A percentile compares a stretch with the other conserved stretches of the same genome.
phyloP scores from a whole-genome alignment of 2,888 invertebrate genomes.

The Halocaridina rubra region DNA sequence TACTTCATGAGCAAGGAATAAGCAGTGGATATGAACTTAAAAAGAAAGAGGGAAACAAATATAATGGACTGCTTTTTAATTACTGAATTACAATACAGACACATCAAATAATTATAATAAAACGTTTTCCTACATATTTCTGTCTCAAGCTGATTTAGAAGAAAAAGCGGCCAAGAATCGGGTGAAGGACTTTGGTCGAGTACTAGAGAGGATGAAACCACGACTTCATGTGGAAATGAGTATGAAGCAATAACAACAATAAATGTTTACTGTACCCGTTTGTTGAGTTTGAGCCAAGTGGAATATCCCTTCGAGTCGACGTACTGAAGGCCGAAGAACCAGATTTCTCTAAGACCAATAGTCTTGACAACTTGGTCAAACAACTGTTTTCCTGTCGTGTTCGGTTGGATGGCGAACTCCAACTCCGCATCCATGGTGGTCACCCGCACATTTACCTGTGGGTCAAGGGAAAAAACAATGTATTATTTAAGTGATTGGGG shows the following conservation, averaged over 20 bases:
- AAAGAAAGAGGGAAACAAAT: too few species aligned
- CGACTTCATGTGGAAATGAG: neutral
- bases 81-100: too few species aligned
- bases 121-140: too few species aligned
- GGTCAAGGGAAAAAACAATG: slow-evolving; percentile 62
- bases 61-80: too few species aligned
- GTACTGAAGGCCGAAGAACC: slow-evolving; percentile 99
- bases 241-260: neutral
- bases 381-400: slow-evolving; percentile 98
- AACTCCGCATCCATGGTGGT: slow-evolving; percentile 99
- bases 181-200: neutral
- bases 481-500: too few species aligned
- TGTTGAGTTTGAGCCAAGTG: slow-evolving; percentile 99
- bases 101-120: too few species aligned
- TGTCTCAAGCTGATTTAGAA: neutral
- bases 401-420: slow-evolving; percentile 99
- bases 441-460: slow-evolving; percentile 98
- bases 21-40: too few species aligned
- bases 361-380: slow-evolving; percentile 99
- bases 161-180: neutral
- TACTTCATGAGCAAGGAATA: too few species aligned
- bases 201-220: neutral
- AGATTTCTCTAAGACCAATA: slow-evolving; percentile 97
- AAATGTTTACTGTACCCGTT: slow-evolving; percentile 89
- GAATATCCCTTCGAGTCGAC: slow-evolving; percentile 97